These are phyloP conservation scores for Ctenopoma kingsleyae DNA, from an alignment of 2,797 vertebrate species.

Conservation along the genomic window DNA sequence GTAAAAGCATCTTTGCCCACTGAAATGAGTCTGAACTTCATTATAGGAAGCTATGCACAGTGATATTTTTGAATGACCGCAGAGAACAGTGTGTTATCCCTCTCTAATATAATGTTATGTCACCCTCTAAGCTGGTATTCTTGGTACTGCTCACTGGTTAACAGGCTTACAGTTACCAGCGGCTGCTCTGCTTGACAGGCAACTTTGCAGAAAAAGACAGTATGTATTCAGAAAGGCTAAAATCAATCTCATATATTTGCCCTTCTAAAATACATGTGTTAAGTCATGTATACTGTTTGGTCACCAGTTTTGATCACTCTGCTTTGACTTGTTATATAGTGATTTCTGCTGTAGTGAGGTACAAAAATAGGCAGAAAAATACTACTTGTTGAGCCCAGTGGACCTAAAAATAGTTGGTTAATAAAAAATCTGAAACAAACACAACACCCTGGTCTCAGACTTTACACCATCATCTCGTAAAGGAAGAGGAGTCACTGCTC, in stretches of 20 bases:
- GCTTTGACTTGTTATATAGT: neutral
- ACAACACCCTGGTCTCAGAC: neutral
- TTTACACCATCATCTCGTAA: neutral
- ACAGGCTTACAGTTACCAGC: slow-evolving; percentile 59
- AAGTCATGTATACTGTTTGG: neutral
- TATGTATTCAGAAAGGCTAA: slow-evolving; percentile 17
- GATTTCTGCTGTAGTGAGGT: neutral
- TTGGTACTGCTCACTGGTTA: slow-evolving; percentile 56
- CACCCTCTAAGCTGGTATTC: slow-evolving; percentile 71
- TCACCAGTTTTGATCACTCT: neutral
- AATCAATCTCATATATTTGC: neutral
- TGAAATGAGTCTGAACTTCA: neutral
- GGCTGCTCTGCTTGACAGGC: slow-evolving; percentile 30
- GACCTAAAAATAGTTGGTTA: slow-evolving; percentile 4
- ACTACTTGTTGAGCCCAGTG: neutral
- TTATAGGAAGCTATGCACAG: slow-evolving; percentile 6
- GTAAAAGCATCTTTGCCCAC: neutral
- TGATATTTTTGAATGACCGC: slow-evolving; percentile 36
- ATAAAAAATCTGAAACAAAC: neutral
- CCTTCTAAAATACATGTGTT: neutral
- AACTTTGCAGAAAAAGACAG: slow-evolving; percentile 17
- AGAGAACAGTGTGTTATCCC: slow-evolving; percentile 25
- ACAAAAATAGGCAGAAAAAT: neutral
- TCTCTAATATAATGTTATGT: slow-evolving; percentile 68
- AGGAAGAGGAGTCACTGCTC: neutral